Conservation (phyloP, 2,797 vertebrate genomes). For the Nyctibius grandis region DNA sequence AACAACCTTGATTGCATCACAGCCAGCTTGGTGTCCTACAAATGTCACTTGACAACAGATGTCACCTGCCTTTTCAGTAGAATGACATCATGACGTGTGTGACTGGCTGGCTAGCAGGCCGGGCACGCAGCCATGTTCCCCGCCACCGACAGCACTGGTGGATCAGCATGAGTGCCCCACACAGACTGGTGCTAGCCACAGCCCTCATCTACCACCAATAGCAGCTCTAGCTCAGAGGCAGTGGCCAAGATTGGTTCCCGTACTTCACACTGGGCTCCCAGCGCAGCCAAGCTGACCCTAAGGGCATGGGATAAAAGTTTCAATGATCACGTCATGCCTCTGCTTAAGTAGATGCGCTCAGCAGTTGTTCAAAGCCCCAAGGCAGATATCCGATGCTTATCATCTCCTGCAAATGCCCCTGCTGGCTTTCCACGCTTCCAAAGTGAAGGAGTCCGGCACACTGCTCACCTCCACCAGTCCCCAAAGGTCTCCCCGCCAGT, state of each 20-base stretch:
- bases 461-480: not conserved
- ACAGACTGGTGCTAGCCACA: not conserved
- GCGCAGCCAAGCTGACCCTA: not conserved
- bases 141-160: not conserved
- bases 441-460: fast-evolving
- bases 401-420: not conserved
- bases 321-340: not conserved
- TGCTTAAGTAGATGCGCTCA: fast-evolving
- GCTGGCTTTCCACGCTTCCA: not conserved
- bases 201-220: not conserved
- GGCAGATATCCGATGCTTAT: not conserved
- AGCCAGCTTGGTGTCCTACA: conserved; percentile 23
- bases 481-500: not conserved
- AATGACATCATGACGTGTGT: conserved; percentile 67
- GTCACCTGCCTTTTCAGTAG: conserved; percentile 63
- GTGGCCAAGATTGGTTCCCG: not conserved
- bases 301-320: not conserved
- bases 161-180: not conserved
- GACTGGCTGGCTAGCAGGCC: conserved; percentile 18
- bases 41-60: conserved; percentile 66
- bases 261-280: not conserved
- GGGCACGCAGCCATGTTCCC: not conserved
- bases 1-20: conserved; percentile 74
- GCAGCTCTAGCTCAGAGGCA: not conserved
- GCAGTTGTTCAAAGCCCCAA: not conserved